phyloP scores from a whole-genome alignment of 2,113 vertebrate genomes.

The Arvicanthis niloticus region DNA sequence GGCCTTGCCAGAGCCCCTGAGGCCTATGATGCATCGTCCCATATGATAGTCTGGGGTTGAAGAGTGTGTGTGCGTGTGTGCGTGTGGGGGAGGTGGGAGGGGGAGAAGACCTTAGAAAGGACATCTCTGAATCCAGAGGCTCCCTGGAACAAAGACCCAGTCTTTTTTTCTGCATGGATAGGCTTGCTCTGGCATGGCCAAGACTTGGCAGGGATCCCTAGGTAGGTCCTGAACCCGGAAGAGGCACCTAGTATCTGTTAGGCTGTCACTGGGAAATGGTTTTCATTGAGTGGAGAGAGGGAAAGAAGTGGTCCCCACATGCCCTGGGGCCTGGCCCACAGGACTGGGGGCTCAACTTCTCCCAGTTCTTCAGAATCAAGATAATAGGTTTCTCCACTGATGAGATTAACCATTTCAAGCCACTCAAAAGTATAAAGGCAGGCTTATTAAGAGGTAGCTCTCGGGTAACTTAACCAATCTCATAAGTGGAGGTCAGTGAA shows the following conservation, averaged over 20 bases:
- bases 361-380: neutral
- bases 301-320: neutral
- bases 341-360: neutral
- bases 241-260: neutral
- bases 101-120: neutral
- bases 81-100: neutral
- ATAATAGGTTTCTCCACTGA: neutral
- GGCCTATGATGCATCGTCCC: neutral
- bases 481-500: too few species aligned
- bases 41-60: neutral
- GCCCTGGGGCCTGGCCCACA: neutral
- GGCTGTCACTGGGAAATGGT: neutral
- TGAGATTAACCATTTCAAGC: neutral
- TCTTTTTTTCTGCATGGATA: neutral
- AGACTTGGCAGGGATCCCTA: neutral
- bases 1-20: neutral
- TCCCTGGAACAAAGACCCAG: neutral
- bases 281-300: neutral
- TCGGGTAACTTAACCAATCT: too few species aligned
- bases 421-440: too few species aligned
- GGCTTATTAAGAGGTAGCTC: too few species aligned
- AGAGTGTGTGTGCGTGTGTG: neutral
- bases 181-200: neutral
- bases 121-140: neutral
- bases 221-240: neutral